A percentile compares a stretch with the other conserved stretches of the same genome.
phyloP scores from a whole-genome alignment of 2,797 vertebrate species.

The Lepilemur ruficaudatus region DNA sequence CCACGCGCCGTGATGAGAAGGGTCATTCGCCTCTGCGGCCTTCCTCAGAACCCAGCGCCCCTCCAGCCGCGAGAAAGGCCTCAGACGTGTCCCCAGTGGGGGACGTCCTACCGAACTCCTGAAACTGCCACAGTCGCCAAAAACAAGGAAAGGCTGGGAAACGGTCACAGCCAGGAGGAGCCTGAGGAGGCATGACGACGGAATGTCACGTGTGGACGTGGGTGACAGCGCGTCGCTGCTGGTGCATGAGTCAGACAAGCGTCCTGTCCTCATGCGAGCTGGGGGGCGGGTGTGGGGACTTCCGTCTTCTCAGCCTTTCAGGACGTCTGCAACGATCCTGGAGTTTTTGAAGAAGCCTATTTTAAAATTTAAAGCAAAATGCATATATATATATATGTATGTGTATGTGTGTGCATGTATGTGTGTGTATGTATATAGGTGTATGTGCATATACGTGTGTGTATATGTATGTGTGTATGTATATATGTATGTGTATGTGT shows the following conservation, averaged over 20 bases:
- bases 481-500: accelerated
- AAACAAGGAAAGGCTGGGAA: accelerated
- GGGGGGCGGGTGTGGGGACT: accelerated
- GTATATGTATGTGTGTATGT: no score
- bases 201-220: accelerated
- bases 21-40: accelerated
- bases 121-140: neutral
- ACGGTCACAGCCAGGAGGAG: accelerated
- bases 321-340: neutral
- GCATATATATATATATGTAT: accelerated
- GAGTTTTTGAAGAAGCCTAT: neutral
- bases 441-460: accelerated
- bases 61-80: accelerated
- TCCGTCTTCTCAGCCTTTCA: accelerated
- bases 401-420: accelerated
- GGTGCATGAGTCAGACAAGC: neutral
- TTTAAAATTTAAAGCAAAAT: neutral
- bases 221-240: accelerated
- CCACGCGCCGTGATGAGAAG: accelerated
- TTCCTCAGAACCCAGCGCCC: no score
- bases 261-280: accelerated
- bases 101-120: accelerated
- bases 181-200: accelerated
- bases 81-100: accelerated
- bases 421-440: accelerated